These are phyloP conservation scores for Tineola bisselliella DNA, from an alignment of 2,888 invertebrate genomes.

Conservation along the genomic window DNA sequence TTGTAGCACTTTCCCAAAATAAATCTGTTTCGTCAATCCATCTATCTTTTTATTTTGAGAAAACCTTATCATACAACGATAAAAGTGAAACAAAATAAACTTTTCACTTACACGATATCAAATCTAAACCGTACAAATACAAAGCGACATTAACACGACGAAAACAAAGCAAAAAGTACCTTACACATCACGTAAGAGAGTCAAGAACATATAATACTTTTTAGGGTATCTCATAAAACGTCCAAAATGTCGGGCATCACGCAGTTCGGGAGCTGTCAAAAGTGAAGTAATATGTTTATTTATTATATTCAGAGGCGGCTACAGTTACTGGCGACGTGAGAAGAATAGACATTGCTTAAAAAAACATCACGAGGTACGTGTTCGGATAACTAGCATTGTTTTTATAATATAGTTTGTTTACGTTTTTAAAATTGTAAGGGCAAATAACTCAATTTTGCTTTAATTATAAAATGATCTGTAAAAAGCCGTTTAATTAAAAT, in stretches of 20 bases:
- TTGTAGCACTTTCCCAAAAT: too few relatives aligned
- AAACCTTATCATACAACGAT: too few relatives aligned
- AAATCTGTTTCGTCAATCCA: too few relatives aligned
- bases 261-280: conserved; percentile 48
- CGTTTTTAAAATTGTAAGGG: too few relatives aligned
- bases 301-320: conserved; percentile 32
- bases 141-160: neutral
- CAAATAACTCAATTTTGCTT: too few relatives aligned
- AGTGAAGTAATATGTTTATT: conserved; percentile 56
- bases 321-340: conserved; percentile 43
- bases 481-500: too few relatives aligned
- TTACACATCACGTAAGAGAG: neutral
- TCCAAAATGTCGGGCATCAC: conserved; percentile 40
- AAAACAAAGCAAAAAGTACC: neutral
- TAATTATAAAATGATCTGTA: too few relatives aligned
- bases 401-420: too few relatives aligned
- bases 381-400: neutral
- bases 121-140: neutral
- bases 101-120: neutral
- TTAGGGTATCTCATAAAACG: neutral
- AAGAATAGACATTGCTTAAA: conserved; percentile 21
- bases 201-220: neutral
- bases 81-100: neutral
- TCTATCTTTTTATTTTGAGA: too few relatives aligned
- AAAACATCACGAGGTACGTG: neutral